phyloP scores from a whole-genome alignment of 2,888 invertebrate genomes.

The Perdita meconis region DNA sequence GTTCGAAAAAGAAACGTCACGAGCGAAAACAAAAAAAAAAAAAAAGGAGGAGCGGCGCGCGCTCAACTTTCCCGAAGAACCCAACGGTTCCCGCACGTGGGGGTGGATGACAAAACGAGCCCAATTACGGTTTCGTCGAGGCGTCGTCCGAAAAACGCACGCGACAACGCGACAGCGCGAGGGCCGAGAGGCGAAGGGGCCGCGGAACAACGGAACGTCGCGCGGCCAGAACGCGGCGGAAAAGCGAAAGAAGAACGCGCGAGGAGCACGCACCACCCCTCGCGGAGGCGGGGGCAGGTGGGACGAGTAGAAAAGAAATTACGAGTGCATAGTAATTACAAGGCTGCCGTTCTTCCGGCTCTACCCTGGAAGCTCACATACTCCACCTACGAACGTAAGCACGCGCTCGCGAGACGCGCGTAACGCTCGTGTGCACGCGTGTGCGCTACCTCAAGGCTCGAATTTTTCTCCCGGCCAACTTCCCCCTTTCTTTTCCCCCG shows the following conservation, averaged over 20 bases:
- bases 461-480: conserved; percentile 72
- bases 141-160: conserved; percentile 20
- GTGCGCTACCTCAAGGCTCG: conserved; percentile 73
- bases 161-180: conserved; percentile 22
- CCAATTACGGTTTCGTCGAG: conserved; percentile 20
- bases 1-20: too few relatives aligned
- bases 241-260: conserved; percentile 29
- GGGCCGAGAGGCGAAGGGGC: conserved; percentile 23
- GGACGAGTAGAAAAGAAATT: conserved; percentile 68
- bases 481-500: conserved; percentile 46
- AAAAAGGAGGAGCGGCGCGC: too few relatives aligned
- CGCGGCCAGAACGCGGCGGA: conserved; percentile 38
- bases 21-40: too few relatives aligned
- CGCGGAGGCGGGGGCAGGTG: conserved; percentile 12
- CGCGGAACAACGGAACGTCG: conserved; percentile 32
- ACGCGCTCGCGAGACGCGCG: conserved; percentile 29
- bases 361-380: conserved; percentile 65
- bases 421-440: conserved; percentile 10
- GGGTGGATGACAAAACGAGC: conserved; percentile 7
- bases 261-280: conserved; percentile 53
- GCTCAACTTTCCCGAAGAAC: neutral
- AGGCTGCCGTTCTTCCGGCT: conserved; percentile 67
- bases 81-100: neutral
- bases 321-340: conserved; percentile 74
- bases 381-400: conserved; percentile 53